Evolutionary conservation across 2,888 invertebrate genomes (phyloP), one percentile per base, ranked within the genome.

Genomic region (Papilio protenor): DNA sequence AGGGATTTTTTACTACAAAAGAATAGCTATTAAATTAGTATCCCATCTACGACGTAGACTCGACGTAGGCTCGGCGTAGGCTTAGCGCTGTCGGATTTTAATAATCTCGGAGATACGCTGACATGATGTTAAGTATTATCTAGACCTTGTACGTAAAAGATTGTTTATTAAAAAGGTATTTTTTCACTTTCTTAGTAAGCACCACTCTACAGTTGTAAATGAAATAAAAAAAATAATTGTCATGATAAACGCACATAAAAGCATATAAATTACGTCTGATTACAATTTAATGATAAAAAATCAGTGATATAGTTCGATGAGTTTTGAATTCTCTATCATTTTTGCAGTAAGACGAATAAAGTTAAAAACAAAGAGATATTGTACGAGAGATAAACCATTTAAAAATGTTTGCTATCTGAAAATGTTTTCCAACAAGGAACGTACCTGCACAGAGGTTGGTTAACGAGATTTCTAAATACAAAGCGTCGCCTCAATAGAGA

Each of bases 381-480:
- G 27, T 27, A 61, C 23, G 33, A 5, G 6, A 18, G 33, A 27
- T 5, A 27, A 27, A 27, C 27, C 8, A 40, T 40, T 59, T 3
- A 23, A 49, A 23, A 4, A 40, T 33, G 45, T 40, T 66, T 16
- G 8, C 4, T n/a, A 5, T n/a, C 11, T n/a, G n/a, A 40, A 66
- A 8, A 45, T 66, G 18, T 64, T 40, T 66, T 66, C 16, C 11
- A 40, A 16, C 61, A 6, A 55, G n/a, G 3, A 16, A 45, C 66
- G 5, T 45, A 66, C 40, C n/a, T 6, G 27, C 12, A 66, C n/a
- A 66, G 21, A 66, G 40, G 64, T 40, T 40, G n/a, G n/a, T 66
- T 66, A 66, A 66, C 66, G 45, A 66, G 45, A 10, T 45, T 45
- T 66, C 66, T 66, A 66, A 66, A 66, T 66, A 66, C 66, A 66